These are phyloP conservation scores for Latrodectus geometricus DNA, from an alignment of 1,140 invertebrate genomes.

Conservation along the genomic window DNA sequence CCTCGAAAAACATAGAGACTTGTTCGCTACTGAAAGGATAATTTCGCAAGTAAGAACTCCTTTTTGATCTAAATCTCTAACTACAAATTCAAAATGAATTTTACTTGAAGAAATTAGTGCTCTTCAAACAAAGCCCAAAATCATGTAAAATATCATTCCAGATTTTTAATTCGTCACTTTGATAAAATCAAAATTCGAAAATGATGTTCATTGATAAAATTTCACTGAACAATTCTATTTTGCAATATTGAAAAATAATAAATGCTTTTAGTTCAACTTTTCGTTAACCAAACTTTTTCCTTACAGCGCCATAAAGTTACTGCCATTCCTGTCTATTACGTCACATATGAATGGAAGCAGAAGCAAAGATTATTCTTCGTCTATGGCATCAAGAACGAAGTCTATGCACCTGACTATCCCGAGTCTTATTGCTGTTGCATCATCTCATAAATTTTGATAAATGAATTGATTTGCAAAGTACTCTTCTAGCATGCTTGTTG, in stretches of 20 bases:
- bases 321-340: conserved; percentile 17
- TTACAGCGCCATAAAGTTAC: conserved; percentile 33
- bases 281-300: not conserved
- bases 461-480: too few relatives aligned
- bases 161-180: too few relatives aligned
- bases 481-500: too few relatives aligned
- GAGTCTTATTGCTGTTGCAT: conserved; percentile 60
- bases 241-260: too few relatives aligned
- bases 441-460: conserved; percentile 12
- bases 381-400: conserved; percentile 38
- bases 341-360: conserved; percentile 38
- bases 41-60: conserved; percentile 25
- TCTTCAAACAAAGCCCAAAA: too few relatives aligned
- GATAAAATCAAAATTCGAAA: too few relatives aligned
- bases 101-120: too few relatives aligned
- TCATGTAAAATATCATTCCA: too few relatives aligned
- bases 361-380: conserved; percentile 11
- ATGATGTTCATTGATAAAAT: too few relatives aligned
- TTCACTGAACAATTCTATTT: too few relatives aligned
- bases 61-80: not conserved
- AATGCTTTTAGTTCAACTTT: too few relatives aligned
- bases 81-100: too few relatives aligned
- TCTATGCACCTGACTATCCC: conserved; percentile 44
- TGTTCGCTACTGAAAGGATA: conserved; percentile 16
- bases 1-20: conserved; percentile 25